Percentiles rank a stretch among this genome's conserved stretches.
These are phyloP conservation scores for Mesorhabditis spiculigera DNA, from an alignment of 2,888 invertebrate species.

Conservation along the genomic window DNA sequence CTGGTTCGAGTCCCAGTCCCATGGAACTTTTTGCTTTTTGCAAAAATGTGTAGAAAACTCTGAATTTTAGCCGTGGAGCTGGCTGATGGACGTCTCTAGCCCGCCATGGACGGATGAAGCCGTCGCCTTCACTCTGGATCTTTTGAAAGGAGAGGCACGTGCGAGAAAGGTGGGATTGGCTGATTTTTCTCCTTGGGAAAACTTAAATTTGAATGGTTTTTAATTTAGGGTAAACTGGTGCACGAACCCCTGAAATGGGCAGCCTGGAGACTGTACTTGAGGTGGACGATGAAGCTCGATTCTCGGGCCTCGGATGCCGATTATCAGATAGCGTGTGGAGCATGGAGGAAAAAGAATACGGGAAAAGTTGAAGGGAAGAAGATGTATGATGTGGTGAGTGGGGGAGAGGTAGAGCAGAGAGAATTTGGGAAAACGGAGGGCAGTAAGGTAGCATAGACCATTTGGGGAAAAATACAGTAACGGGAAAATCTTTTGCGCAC, in stretches of 20 bases:
- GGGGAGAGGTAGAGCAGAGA: neutral
- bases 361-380: slow-evolving; percentile 8
- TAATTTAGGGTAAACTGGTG: slow-evolving; percentile 12
- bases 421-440: slow-evolving; percentile 6
- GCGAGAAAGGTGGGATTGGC: slow-evolving; percentile 6
- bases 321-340: slow-evolving; percentile 12
- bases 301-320: slow-evolving; percentile 16
- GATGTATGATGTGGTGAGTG: no score
- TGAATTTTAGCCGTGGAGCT: neutral
- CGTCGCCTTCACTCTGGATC: slow-evolving; percentile 27
- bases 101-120: slow-evolving; percentile 24
- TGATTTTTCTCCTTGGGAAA: neutral
- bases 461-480: neutral
- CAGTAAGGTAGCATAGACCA: neutral
- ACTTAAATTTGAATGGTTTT: neutral
- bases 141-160: slow-evolving; percentile 26
- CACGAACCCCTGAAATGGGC: slow-evolving; percentile 28
- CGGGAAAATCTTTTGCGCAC: no score
- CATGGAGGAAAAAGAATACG: slow-evolving; percentile 10
- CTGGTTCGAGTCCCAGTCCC: neutral
- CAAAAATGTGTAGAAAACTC: neutral
- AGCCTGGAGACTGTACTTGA: slow-evolving; percentile 18
- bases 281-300: neutral
- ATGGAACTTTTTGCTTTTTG: slow-evolving; percentile 3
- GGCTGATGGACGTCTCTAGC: neutral